Percentiles rank a stretch among this genome's conserved stretches.
Conservation (phyloP, 2,888 invertebrate genomes). For the Drosophila mimica region DNA sequence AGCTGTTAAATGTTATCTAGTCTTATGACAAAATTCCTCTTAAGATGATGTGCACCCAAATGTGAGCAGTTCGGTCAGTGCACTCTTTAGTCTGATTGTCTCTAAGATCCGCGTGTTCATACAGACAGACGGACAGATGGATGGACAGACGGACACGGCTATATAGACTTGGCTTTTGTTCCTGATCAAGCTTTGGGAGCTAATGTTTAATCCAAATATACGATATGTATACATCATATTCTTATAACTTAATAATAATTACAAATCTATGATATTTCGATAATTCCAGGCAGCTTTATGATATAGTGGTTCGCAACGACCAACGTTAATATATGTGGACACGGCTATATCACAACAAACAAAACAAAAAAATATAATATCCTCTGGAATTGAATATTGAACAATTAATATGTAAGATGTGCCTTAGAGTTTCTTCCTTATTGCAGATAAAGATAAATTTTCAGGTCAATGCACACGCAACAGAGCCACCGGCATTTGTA, state of each 20-base stretch:
- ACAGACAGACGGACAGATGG: too few species aligned
- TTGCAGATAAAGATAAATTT: slow-evolving; percentile 50
- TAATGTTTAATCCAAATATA: background rate
- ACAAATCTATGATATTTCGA: background rate
- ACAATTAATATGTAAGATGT: slow-evolving; percentile 4
- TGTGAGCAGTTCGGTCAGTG: too few species aligned
- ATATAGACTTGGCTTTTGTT: too few species aligned
- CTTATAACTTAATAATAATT: background rate
- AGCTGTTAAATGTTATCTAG: too few species aligned
- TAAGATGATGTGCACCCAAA: too few species aligned
- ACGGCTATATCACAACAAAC: background rate
- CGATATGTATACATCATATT: background rate
- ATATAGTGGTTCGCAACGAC: background rate
- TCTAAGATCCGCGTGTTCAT: too few species aligned
- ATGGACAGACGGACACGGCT: too few species aligned
- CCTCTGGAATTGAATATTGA: background rate
- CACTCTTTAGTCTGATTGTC: too few species aligned
- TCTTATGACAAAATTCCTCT: too few species aligned
- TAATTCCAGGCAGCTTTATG: background rate
- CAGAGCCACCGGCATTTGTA: slow-evolving; percentile 32
- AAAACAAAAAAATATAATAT: background rate
- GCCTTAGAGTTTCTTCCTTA: slow-evolving; percentile 14
- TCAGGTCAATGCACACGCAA: slow-evolving; percentile 71
- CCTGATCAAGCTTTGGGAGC: background rate
- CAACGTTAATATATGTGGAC: background rate